Evolutionary conservation across 2,113 vertebrate species (phyloP).

Genomic region (Hippopotamus amphibius): DNA sequence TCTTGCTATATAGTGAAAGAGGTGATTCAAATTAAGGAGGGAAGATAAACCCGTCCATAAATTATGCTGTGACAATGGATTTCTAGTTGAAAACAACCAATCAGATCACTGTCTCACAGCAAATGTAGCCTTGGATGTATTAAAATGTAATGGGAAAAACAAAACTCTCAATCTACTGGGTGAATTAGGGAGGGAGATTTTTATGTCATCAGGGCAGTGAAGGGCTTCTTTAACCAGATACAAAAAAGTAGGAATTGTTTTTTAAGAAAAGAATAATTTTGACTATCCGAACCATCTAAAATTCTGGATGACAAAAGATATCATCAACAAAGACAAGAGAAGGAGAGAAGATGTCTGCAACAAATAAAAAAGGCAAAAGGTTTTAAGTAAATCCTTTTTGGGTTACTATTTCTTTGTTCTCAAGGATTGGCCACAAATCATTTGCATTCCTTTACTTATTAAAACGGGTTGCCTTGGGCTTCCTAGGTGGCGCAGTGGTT

Average conservation of each 20-base stretch:
- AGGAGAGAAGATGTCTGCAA: neutral
- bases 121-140: neutral
- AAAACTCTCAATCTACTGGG: neutral
- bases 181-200: neutral
- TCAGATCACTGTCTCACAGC: neutral
- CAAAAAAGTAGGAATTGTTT: neutral
- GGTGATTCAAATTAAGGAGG: neutral
- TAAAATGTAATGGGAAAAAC: neutral
- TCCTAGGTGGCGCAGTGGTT: neutral
- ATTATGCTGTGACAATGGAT: neutral
- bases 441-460: neutral
- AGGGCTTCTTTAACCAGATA: neutral
- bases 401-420: neutral
- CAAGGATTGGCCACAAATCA: neutral
- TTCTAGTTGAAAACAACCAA: neutral
- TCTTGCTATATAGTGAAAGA: neutral
- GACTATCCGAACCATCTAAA: neutral
- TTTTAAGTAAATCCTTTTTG: neutral
- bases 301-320: conserved; percentile 4
- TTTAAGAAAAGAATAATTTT: conserved; percentile 1
- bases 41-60: neutral
- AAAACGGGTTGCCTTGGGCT: neutral
- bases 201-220: neutral
- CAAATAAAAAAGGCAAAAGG: neutral
- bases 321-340: neutral